Percentiles rank a stretch among this genome's conserved stretches.
These are phyloP conservation scores for Urocyon cinereoargenteus DNA, from an alignment of 2,797 vertebrate species.

Conservation along the genomic window DNA sequence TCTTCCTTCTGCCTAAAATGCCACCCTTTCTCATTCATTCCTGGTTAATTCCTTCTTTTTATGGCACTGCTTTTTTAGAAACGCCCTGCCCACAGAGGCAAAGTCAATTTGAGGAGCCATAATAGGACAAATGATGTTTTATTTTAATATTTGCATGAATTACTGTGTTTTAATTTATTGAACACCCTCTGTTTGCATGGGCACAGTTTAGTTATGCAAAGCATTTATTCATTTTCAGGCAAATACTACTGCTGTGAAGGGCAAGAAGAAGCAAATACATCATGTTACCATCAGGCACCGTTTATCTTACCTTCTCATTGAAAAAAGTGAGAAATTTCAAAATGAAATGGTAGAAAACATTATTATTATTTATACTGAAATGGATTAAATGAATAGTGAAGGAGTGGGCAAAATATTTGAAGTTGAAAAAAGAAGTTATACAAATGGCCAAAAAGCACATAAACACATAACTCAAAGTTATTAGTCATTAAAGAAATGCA, in stretches of 20 bases:
- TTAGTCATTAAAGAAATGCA: neutral
- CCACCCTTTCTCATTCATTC: neutral
- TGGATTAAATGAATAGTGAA: neutral
- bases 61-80: neutral
- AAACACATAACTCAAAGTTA: neutral
- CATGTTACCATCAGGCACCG: neutral
- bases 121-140: neutral
- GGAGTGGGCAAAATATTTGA: neutral
- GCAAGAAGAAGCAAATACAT: neutral
- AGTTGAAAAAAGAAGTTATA: neutral
- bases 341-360: neutral
- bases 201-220: neutral
- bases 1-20: neutral
- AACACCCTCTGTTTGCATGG: fast-evolving
- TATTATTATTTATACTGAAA: neutral
- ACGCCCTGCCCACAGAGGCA: neutral
- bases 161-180: neutral
- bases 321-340: neutral
- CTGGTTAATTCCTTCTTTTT: neutral
- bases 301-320: neutral
- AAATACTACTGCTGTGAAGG: neutral
- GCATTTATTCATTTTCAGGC: neutral
- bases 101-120: neutral
- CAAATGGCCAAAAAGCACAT: neutral
- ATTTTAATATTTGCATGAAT: neutral